Base-by-base conservation (phyloP, 2,797 vertebrate species). In the Smutsia temminckii region DNA sequence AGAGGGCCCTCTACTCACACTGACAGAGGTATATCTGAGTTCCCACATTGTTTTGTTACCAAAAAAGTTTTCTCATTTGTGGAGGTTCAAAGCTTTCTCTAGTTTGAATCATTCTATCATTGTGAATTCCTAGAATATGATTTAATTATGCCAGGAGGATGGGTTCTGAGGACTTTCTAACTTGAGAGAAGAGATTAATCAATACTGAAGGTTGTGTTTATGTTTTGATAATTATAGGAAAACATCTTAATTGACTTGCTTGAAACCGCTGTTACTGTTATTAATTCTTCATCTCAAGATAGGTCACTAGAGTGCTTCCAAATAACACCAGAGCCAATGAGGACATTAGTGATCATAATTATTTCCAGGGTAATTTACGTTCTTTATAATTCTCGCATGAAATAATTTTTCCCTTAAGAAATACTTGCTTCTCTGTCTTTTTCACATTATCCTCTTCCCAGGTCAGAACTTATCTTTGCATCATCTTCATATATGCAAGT, bases 331-430 rank as follows among this genome's bases (percentile, higher is more conserved):
- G 68, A 89, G 51, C 72, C 55, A 42, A 81, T 40, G 57, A 91
- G 49, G 57, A 78, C 51, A 16, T 17, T 68, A 69, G 32, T n/a
- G 55, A 42, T 77, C 40, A n/a, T 6, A 14, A 49, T 93, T 79
- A 68, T 46, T 79, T 61, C 57, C 27, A 63, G 89, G 20, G n/a
- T 81, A 71, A 89, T 96, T 89, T 93, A 91, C 75, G 66, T 20
- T 94, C 66, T 89, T 87, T 89, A 81, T 72, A 87, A 85, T 90
- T 79, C 93, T 94, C 94, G 34, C 49, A 49, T 49, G 57, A 87
- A 84, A 90, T 53, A 49, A 85, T 87, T 75, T 91, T 94, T 89
- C 66, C 71, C 80, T 79, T 72, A 83, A 91, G 80, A 94, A 89
- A 49, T 87, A 77, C 78, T 94, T 72, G 66, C 34, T 87, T 64